A percentile compares a stretch with the other conserved stretches of the same genome.
These are phyloP conservation scores for Adelognathus sp. DNA, from an alignment of 2,888 invertebrate species.

Conservation along the genomic window DNA sequence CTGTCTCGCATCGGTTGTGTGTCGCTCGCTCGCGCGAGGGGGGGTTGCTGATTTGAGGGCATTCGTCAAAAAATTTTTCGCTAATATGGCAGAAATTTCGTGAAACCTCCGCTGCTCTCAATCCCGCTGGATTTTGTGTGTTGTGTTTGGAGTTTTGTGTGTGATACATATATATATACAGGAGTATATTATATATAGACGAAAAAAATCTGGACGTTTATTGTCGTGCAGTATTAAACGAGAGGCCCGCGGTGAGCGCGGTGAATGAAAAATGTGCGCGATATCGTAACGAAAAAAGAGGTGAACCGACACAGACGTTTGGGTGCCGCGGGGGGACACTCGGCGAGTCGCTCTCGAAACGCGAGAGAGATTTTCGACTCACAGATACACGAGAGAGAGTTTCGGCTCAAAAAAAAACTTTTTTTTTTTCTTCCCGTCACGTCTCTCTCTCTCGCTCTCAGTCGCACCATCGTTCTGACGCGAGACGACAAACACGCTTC, in stretches of 20 bases:
- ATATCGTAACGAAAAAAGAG: slow-evolving; percentile 55
- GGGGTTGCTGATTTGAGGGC: slow-evolving; percentile 71
- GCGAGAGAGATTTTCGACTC: slow-evolving; percentile 41
- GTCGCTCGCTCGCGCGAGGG: too few relatives aligned
- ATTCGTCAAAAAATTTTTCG: slow-evolving; percentile 69
- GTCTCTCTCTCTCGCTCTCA: background rate
- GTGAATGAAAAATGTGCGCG: slow-evolving; percentile 61
- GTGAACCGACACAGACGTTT: slow-evolving; percentile 11
- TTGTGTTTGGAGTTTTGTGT: slow-evolving; percentile 74
- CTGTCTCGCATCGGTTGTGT: background rate
- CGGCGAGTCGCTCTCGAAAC: slow-evolving; percentile 22
- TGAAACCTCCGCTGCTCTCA: too few relatives aligned
- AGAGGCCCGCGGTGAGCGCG: slow-evolving; percentile 60
- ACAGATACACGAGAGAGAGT: slow-evolving; percentile 12
- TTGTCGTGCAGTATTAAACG: slow-evolving; percentile 51
- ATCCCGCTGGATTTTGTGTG: slow-evolving; percentile 67
- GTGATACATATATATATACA: too few relatives aligned
- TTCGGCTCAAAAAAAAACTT: background rate
- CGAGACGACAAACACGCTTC: slow-evolving; percentile 26
- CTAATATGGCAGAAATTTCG: slow-evolving; percentile 78
- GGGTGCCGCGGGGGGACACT: slow-evolving; percentile 28
- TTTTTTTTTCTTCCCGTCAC: slow-evolving; percentile 39
- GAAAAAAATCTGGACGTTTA: slow-evolving; percentile 13
- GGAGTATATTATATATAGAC: too few relatives aligned
- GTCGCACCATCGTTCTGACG: slow-evolving; percentile 37